These are phyloP conservation scores for Patella caerulea DNA, from an alignment of 2,888 invertebrate species.

Conservation along the genomic window DNA sequence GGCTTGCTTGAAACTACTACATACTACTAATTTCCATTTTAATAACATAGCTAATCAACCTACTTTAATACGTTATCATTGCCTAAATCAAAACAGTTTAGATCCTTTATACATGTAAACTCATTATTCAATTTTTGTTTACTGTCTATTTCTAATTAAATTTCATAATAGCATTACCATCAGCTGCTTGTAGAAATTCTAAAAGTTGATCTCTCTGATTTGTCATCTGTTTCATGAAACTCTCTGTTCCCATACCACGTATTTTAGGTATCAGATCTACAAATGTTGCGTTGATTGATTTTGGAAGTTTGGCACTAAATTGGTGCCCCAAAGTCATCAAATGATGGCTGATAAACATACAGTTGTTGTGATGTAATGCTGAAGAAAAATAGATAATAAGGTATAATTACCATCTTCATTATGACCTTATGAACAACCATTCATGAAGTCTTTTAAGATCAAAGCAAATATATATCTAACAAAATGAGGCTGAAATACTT, in stretches of 20 bases:
- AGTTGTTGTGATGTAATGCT: conserved; percentile 83
- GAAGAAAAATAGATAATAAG: conserved; percentile 73
- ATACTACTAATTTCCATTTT: no score
- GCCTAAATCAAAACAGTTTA: not conserved
- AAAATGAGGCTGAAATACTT: no score
- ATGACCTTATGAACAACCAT: no score
- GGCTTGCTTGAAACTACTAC: no score
- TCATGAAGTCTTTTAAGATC: no score
- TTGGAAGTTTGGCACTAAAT: conserved; percentile 79
- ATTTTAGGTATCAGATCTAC: conserved; percentile 80
- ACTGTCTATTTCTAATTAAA: no score
- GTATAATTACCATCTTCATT: not conserved
- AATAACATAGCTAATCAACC: not conserved
- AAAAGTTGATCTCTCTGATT: conserved; percentile 83
- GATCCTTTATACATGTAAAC: not conserved
- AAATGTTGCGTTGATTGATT: conserved; percentile 77
- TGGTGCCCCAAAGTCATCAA: conserved; percentile 79
- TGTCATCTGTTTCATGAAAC: conserved; percentile 82
- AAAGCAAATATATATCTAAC: no score
- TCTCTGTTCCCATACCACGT: conserved; percentile 79
- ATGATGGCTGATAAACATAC: conserved; percentile 87
- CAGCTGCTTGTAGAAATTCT: conserved; percentile 80
- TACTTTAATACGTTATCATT: not conserved
- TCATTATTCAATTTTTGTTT: no score
- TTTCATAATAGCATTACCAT: conserved; percentile 75